Base-by-base conservation (phyloP, 2,113 vertebrate genomes). In the Cyprinus carpio region DNA sequence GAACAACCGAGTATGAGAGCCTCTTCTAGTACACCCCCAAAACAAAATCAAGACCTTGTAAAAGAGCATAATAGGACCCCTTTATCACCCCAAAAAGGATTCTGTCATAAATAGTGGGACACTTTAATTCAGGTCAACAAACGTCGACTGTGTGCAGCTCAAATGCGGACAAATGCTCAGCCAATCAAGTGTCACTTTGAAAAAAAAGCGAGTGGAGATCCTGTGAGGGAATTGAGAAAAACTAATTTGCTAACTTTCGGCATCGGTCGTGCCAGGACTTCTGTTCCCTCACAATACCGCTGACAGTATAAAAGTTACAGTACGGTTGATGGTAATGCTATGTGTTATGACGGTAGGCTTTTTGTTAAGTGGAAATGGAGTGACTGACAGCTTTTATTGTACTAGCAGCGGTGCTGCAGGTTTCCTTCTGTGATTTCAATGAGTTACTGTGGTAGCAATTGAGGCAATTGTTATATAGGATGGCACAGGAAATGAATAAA, bases 341-440 rank as follows among this genome's bases (percentile, higher is more conserved):
- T n/a, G n/a, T n/a, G n/a, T n/a, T n/a, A n/a, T n/a, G n/a, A n/a
- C n/a, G 37, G 69, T 43, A 43, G 1, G 23, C 20, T 72, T 20
- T 72, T 72, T 10, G 31, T 60, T 65, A 65, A 65, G 62, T 29
- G 25, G 27, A 65, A 65, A 27, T 12, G 40, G 1, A 75, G 40
- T 75, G 40, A 75, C 71, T 75, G 71, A 46, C 71, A 46, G 71
- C 71, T 75, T 75, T 27, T 75, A 75, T 75, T 75, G 71, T 75
- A 25, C 71, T 25, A 6, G 71, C 71, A 74, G 69, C 12, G 2
- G 23, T 0, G 23, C 23, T 25, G 37, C 40, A 75, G 71, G 25
- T 11, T 67, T 67, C 64, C 64, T 67, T 18, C 1, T 18, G 64
- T 40, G 69, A 40, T 40, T 74, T 46, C 71, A 46, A 1, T 43